A percentile compares a stretch with the other conserved stretches of the same genome.
These are phyloP conservation scores for Chrysomela aeneicollis DNA, from an alignment of 2,888 invertebrate genomes.

Conservation along the genomic window DNA sequence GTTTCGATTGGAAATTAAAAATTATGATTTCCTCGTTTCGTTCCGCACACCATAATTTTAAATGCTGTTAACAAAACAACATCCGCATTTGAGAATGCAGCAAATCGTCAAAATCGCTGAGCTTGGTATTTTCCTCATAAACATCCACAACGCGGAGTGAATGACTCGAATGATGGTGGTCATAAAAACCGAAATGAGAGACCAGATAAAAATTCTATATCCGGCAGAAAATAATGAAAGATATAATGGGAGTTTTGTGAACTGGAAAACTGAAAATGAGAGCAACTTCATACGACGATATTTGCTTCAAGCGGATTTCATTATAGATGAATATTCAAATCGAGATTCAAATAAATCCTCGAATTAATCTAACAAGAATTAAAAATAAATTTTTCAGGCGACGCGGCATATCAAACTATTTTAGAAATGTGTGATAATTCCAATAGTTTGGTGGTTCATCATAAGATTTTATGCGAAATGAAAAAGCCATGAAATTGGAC, in stretches of 20 bases:
- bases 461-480: too few relatives aligned
- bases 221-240: not conserved
- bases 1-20: not conserved
- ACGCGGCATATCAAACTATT: too few relatives aligned
- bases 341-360: too few relatives aligned
- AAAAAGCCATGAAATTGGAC: too few relatives aligned
- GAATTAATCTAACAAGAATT: too few relatives aligned
- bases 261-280: not conserved
- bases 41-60: not conserved
- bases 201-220: constrained; percentile 17
- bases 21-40: not conserved
- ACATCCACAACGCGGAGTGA: not conserved
- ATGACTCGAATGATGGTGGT: not conserved
- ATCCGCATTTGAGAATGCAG: not conserved
- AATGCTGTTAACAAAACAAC: not conserved
- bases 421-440: too few relatives aligned
- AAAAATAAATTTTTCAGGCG: not conserved
- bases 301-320: not conserved
- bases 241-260: constrained; percentile 4
- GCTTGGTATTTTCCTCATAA: not conserved
- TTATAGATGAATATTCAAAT: not conserved
- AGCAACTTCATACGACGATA: not conserved
- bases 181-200: not conserved
- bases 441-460: too few relatives aligned
- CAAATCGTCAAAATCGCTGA: not conserved